Evolutionary conservation across 1,140 invertebrate species (phyloP).

Genomic region (Conopomorpha cramerella): DNA sequence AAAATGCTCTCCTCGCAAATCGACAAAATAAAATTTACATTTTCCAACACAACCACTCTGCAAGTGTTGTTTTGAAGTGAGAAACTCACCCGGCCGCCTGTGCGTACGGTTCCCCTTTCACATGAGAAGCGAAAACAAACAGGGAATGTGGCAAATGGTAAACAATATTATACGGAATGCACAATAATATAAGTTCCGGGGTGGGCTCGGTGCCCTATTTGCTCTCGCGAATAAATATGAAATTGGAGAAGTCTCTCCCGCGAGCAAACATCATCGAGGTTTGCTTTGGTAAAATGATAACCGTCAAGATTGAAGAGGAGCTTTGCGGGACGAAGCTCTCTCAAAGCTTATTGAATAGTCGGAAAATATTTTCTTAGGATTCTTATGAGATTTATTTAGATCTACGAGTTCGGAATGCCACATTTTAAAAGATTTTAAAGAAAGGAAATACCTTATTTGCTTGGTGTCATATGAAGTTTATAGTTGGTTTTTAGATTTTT

Average conservation of each 20-base stretch:
- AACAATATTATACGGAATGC: slow-evolving; percentile 62
- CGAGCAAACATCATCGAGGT: slow-evolving; percentile 54
- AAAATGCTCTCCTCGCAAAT: no score
- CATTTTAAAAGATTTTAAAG: no score
- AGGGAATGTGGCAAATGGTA: slow-evolving; percentile 58
- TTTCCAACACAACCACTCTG: slow-evolving; percentile 12
- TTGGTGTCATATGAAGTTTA: no score
- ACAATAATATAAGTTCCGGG: slow-evolving; percentile 60
- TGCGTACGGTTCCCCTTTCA: slow-evolving; percentile 56
- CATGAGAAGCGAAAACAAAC: slow-evolving; percentile 58
- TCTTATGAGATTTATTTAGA: neutral
- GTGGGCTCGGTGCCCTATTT: slow-evolving; percentile 36
- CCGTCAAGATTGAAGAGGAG: slow-evolving; percentile 53
- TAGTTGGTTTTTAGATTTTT: no score
- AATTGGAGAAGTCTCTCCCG: slow-evolving; percentile 46
- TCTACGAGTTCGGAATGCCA: neutral
- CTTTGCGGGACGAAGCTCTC: no score
- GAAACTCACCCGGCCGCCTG: slow-evolving; percentile 39
- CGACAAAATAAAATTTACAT: neutral
- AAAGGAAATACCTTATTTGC: no score
- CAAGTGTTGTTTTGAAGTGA: no score
- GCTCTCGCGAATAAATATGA: slow-evolving; percentile 56
- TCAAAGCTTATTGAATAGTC: slow-evolving; percentile 6
- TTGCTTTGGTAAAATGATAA: slow-evolving; percentile 60
- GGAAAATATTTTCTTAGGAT: no score